Conservation (phyloP, 1,140 invertebrate genomes). For the Anoplolepis gracilipes region DNA sequence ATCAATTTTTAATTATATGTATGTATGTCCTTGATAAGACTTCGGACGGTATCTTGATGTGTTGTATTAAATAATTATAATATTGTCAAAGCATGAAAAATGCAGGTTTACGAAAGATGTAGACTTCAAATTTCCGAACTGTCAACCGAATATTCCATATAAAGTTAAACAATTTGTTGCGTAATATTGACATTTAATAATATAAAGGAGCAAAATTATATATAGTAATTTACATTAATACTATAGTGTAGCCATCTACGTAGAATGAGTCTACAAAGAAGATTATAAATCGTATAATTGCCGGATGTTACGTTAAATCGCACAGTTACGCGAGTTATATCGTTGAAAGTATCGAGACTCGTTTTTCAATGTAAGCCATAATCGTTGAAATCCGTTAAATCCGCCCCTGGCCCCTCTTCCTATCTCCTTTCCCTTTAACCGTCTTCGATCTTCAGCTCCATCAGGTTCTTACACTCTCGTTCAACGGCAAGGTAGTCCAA, state of each 20-base stretch:
- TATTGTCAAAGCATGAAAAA: background rate
- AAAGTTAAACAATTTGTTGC: constrained; percentile 1
- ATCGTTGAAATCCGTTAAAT: constrained; percentile 38
- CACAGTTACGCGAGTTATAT: background rate
- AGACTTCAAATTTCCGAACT: background rate
- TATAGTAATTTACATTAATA: background rate
- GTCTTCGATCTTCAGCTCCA: constrained; percentile 55
- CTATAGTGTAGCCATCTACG: too few species aligned
- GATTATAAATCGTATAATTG: background rate
- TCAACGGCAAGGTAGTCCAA: constrained; percentile 45
- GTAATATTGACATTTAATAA: background rate
- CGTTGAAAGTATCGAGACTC: background rate
- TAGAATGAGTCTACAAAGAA: background rate
- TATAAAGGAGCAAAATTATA: background rate
- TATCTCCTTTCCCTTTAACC: constrained; percentile 26
- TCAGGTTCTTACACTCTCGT: constrained; percentile 58
- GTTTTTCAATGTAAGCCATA: background rate
- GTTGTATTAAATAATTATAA: background rate
- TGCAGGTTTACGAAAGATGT: background rate
- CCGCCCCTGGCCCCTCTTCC: constrained; percentile 51
- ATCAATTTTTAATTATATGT: background rate
- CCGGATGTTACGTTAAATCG: background rate
- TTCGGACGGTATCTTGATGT: background rate
- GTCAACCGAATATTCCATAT: background rate
- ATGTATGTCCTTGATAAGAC: too few species aligned